Conservation (phyloP, 2,113 vertebrate species). For the Triplophysa tibetana region DNA sequence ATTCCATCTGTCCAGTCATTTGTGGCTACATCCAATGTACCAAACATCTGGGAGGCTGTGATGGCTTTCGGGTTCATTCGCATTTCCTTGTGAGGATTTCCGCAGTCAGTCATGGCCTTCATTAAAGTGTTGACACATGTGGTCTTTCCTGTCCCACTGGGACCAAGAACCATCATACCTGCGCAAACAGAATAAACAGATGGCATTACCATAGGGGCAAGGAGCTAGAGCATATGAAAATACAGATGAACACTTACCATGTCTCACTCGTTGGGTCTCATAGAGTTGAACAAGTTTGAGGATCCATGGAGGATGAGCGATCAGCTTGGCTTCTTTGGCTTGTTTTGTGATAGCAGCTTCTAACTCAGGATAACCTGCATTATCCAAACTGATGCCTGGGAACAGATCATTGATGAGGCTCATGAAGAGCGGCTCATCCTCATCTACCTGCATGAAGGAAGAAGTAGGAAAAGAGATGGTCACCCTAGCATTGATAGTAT, state of each 20-base stretch:
- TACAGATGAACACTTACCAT: conserved; percentile 65
- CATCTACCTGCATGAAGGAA: conserved; percentile 75
- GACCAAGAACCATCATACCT: conserved; percentile 85
- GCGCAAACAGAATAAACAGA: conserved; percentile 23
- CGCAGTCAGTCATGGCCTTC: conserved; percentile 82
- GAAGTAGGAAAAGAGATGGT: background rate
- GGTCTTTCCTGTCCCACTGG: conserved; percentile 82
- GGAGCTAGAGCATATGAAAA: background rate
- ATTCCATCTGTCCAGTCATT: conserved; percentile 89
- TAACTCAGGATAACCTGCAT: conserved; percentile 80
- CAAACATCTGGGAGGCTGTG: conserved; percentile 87
- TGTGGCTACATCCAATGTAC: conserved; percentile 82
- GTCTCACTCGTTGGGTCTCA: conserved; percentile 82
- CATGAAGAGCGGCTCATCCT: conserved; percentile 85
- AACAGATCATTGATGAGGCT: conserved; percentile 85
- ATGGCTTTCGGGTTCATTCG: conserved; percentile 89
- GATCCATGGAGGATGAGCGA: conserved; percentile 80
- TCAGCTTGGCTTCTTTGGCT: conserved; percentile 75
- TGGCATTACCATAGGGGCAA: background rate
- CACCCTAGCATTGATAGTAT: background rate
- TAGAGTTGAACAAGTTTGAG: conserved; percentile 79
- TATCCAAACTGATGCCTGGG: conserved; percentile 82
- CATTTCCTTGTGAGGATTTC: conserved; percentile 82
- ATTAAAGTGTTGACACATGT: conserved; percentile 81
- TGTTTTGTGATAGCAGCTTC: conserved; percentile 76